Base-by-base conservation (phyloP, 2,888 invertebrate species). In the Drosophila nr. perissopoda region DNA sequence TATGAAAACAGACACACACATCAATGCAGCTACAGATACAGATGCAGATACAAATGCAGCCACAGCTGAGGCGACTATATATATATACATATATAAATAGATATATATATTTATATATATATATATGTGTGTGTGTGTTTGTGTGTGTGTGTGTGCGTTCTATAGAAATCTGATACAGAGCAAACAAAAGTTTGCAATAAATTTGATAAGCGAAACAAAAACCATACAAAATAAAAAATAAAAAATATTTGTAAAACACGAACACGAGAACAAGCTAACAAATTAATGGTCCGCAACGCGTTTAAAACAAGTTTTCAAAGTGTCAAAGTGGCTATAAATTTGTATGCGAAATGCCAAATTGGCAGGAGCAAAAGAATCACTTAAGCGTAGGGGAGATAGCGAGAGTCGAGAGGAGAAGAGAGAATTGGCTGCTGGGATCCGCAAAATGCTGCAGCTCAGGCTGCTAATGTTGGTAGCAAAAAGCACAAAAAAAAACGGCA, bases 291-390 rank as follows among this genome's bases (percentile, higher is more conserved):
- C 70, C 72, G 82, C 63, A 68, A 70, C 77, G 60, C 74, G 66
- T 58, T 64, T 52, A 72, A 88, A 86, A 86, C 89, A 56, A 76
- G 86, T 86, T 86, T 86, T 64, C 59, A 72, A 82, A 84, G 89
- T 89, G 89, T 86, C 84, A 85, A 86, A 87, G 89, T 87, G 89
- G 76, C 77, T 77, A 85, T 79, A 83, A 70, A 74, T 72, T 81
- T 61, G 57, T 70, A 76, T 58, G 73, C 74, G 72, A 83, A 76
- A 79, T 69, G 68, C 71, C 68, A 72, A 78, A 67, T 62, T 74
- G 80, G 74, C 80, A 88, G 84, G 88, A 88, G 84, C 76, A 86
- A 88, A 88, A 81, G 84, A 88, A 85, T 88, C 87, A 81, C 89
- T 85, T 88, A 81, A 78, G 78, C 69, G 76, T 67, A 70, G 56